Conservation (phyloP, 23 tunicate genomes). For the Trididemnum clinides region DNA sequence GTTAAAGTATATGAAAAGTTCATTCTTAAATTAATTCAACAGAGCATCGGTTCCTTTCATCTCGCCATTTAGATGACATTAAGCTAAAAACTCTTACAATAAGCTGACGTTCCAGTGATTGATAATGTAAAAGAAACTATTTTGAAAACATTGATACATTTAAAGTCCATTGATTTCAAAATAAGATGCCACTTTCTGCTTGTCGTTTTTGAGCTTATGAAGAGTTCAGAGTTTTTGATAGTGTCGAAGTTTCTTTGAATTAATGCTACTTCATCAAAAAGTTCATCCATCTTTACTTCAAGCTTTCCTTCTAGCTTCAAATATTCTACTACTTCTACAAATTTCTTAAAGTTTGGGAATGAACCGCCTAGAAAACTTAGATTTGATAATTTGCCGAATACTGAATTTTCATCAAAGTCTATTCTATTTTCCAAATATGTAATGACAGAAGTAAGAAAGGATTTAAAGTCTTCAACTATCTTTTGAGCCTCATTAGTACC, state of each 20-base stretch:
- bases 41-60: too few relatives aligned
- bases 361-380: neutral
- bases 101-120: too few relatives aligned
- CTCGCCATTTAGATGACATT: too few relatives aligned
- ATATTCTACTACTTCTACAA: neutral
- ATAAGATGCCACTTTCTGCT: too few relatives aligned
- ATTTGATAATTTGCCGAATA: constrained; percentile 1
- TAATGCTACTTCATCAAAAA: neutral
- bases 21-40: too few relatives aligned
- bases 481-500: neutral
- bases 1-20: too few relatives aligned
- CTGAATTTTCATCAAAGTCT: neutral
- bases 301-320: neutral
- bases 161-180: too few relatives aligned
- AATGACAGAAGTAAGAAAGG: neutral
- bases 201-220: too few relatives aligned
- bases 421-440: neutral
- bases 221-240: neutral
- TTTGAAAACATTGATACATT: too few relatives aligned
- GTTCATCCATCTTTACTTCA: neutral
- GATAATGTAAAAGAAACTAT: too few relatives aligned
- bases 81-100: too few relatives aligned
- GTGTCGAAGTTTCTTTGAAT: neutral
- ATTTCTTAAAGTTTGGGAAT: neutral
- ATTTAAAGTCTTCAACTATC: neutral